Base-by-base conservation (phyloP, 30 jellyfish, hydroid and myxozoan species). In the Hydractinia symbiolongicarpus region DNA sequence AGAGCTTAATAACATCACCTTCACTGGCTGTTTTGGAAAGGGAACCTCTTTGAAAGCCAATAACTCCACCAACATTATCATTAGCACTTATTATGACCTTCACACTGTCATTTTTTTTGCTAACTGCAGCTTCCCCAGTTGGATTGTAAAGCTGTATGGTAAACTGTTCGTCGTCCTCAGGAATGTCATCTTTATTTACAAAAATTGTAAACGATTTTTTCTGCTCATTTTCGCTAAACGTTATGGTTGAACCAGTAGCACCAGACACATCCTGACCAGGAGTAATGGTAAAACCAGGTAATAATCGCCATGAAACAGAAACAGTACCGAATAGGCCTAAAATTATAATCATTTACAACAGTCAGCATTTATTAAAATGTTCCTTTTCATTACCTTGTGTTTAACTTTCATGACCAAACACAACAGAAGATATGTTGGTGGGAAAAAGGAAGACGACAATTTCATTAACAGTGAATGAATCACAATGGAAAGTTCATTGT, bases 51-150 rank as follows among this genome's bases (percentile, higher is more conserved):
- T 86, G 79, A 68, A 93, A 93, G 6, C 95, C 90, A 77, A 93
- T 87, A 51, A 79, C 30, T 49, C 98, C 98, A 8, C 96, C 98
- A 15, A 85, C 95, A n/a, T 86, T 94, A 79, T 93, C 98, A 82
- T 93, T 93, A 5, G 96, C 98, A 79, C 50, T 82, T 15, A 91
- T 83, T 19, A 84, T 67, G 17, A 91, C 71, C 20, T 85, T 64
- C 50, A 86, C 96, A 66, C 69, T 44, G 61, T 67, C 66, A 14
- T 73, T 60, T 19, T 57, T 0, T 6, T 67, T 8, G 70, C 76
- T 83, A 21, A 93, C 76, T 5, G 61, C 71, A 1, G 98, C 95
- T 53, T 96, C 98, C 49, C 93, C 96, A 44, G 84, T 79, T 62
- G 93, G 79, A 72, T 67, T 49, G 54, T 62, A 76, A 62, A 93